Conservation (phyloP, 2,888 invertebrate species). For the Chloroclystis v-ata region DNA sequence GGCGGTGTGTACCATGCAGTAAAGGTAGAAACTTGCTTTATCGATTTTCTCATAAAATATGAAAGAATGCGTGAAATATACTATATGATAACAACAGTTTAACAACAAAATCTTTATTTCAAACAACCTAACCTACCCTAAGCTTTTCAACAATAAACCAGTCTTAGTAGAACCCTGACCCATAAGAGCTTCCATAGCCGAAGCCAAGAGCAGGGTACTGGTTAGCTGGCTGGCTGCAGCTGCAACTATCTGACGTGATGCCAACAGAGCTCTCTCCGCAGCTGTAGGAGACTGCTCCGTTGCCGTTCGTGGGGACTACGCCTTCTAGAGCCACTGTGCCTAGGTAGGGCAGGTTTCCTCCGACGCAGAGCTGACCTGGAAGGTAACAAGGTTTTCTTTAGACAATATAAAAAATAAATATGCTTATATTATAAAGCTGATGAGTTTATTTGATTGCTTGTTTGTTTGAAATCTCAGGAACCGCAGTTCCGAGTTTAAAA, state of each 20-base stretch:
- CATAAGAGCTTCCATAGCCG: neutral
- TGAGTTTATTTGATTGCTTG: too few species aligned
- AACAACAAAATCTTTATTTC: neutral
- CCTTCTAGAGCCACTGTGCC: constrained; percentile 38
- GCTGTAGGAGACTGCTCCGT: constrained; percentile 31
- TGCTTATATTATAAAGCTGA: too few species aligned
- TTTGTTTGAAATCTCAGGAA: too few species aligned
- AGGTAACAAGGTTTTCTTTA: too few species aligned
- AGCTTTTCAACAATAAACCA: neutral
- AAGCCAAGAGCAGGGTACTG: neutral
- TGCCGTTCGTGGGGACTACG: constrained; percentile 32
- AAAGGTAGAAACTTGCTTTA: too few species aligned
- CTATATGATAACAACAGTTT: too few species aligned
- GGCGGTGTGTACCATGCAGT: too few species aligned
- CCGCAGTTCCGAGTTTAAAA: too few species aligned
- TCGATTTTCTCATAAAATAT: too few species aligned
- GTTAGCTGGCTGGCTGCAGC: neutral
- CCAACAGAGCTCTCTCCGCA: constrained; percentile 18
- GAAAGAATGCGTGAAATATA: too few species aligned
- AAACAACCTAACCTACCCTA: neutral
- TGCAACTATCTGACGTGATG: constrained; percentile 11
- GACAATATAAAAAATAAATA: too few species aligned
- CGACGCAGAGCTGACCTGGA: neutral
- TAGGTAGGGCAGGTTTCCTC: constrained; percentile 23
- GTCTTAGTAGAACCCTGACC: neutral